phyloP scores from a whole-genome alignment of 1,140 invertebrate genomes.

The Leucophenga varia region DNA sequence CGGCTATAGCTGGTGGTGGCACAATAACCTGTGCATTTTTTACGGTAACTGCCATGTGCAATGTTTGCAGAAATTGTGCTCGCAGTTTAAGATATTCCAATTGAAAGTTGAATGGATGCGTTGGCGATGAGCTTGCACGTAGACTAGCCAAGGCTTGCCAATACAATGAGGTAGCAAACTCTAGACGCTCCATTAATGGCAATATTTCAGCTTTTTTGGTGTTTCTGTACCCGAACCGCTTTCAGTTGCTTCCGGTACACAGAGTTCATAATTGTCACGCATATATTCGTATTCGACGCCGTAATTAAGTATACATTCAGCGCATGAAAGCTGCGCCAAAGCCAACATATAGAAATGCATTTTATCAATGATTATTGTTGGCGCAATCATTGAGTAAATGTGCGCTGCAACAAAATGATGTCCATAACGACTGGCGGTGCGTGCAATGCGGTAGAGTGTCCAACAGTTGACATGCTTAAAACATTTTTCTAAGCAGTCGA shows the following conservation, averaged over 20 bases:
- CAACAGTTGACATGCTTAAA: conserved; percentile 71
- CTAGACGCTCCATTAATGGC: conserved; percentile 63
- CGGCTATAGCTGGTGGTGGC: conserved; percentile 89
- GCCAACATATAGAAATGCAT: conserved; percentile 87
- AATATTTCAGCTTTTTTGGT: conserved; percentile 35
- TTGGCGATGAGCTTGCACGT: conserved; percentile 62
- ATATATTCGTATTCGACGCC: conserved; percentile 42
- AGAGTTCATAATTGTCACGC: conserved; percentile 37
- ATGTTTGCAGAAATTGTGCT: conserved; percentile 74
- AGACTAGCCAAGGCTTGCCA: conserved; percentile 70
- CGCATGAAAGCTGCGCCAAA: conserved; percentile 70
- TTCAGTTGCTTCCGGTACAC: conserved; percentile 14
- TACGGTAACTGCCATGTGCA: conserved; percentile 73
- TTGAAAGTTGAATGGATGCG: conserved; percentile 65
- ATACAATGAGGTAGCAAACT: conserved; percentile 64
- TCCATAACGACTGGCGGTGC: conserved; percentile 79
- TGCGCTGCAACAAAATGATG: conserved; percentile 73
- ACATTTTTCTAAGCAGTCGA: conserved; percentile 61
- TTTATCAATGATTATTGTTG: conserved; percentile 83
- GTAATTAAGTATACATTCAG: conserved; percentile 62
- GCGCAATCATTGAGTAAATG: conserved; percentile 68
- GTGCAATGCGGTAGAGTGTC: conserved; percentile 82
- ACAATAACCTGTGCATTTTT: conserved; percentile 84
- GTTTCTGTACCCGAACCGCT: conserved; percentile 23
- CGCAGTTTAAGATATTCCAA: conserved; percentile 75